Conservation (phyloP, 23 tunicate genomes). For the Clavelina lepadiformis region DNA sequence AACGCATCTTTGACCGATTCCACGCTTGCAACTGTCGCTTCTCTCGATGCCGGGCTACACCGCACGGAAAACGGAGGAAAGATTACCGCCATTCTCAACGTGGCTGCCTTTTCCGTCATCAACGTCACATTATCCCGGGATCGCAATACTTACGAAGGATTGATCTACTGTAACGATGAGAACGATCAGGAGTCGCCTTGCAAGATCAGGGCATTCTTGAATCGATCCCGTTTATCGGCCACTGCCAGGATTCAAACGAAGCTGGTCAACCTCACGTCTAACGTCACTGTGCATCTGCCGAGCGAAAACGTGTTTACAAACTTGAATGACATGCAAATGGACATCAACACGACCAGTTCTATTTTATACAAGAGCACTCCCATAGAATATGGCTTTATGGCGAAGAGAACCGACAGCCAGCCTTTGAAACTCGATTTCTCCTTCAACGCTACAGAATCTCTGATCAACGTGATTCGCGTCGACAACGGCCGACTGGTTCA, state of each 20-base stretch:
- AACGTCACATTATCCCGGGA: no score
- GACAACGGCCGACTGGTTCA: not conserved
- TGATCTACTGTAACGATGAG: no score
- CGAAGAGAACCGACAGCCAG: not conserved
- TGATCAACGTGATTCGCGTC: not conserved
- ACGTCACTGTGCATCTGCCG: not conserved
- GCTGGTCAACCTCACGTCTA: not conserved
- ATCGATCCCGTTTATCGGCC: not conserved
- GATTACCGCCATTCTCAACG: not conserved
- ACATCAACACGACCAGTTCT: not conserved
- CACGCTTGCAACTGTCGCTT: no score
- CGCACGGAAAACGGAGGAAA: not conserved
- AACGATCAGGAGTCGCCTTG: slow-evolving; percentile 10
- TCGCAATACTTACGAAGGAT: no score
- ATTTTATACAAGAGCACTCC: not conserved
- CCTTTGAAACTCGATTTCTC: not conserved
- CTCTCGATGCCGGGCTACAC: no score
- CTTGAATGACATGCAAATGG: not conserved
- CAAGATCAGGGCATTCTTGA: not conserved
- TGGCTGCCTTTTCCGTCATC: no score
- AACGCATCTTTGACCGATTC: no score
- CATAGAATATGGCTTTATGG: not conserved
- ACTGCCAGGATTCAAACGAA: not conserved
- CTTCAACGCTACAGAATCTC: slow-evolving; percentile 6
- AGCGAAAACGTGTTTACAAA: not conserved